A percentile compares a stretch with the other conserved stretches of the same genome.
These are phyloP conservation scores for Thumatha senex DNA, from an alignment of 2,888 invertebrate species.

Conservation along the genomic window DNA sequence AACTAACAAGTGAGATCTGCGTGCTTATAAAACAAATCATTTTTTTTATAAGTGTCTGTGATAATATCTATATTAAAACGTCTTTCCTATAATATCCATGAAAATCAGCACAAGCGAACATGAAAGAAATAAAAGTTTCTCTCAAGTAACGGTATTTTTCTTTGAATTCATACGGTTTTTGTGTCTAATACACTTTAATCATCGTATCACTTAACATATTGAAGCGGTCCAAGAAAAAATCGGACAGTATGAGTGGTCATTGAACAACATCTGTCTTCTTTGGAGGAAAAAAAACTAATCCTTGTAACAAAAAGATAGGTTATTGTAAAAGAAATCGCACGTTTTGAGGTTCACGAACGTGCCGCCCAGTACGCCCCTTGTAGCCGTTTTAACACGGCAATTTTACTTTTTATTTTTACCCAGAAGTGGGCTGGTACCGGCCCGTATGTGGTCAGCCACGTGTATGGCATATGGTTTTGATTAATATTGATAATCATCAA, in stretches of 20 bases:
- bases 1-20: too few species aligned
- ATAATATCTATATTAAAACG: neutral
- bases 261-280: constrained; percentile 71
- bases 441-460: constrained; percentile 51
- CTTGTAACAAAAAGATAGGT: constrained; percentile 37
- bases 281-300: constrained; percentile 45
- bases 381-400: constrained; percentile 52
- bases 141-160: constrained; percentile 26
- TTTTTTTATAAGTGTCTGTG: too few species aligned
- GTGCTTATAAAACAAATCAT: too few species aligned
- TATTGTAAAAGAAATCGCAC: constrained; percentile 40
- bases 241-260: constrained; percentile 73
- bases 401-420: constrained; percentile 60
- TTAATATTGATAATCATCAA: constrained; percentile 15
- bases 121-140: constrained; percentile 16
- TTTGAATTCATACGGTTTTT: constrained; percentile 32
- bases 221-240: constrained; percentile 51
- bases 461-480: constrained; percentile 43
- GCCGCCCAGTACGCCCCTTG: constrained; percentile 72
- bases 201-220: constrained; percentile 64
- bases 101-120: constrained; percentile 7
- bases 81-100: constrained; percentile 14
- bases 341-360: constrained; percentile 68
- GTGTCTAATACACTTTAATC: constrained; percentile 56
- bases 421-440: constrained; percentile 34